Base-by-base conservation (phyloP, 2,888 invertebrate genomes). In the Trichopoda pennipes region DNA sequence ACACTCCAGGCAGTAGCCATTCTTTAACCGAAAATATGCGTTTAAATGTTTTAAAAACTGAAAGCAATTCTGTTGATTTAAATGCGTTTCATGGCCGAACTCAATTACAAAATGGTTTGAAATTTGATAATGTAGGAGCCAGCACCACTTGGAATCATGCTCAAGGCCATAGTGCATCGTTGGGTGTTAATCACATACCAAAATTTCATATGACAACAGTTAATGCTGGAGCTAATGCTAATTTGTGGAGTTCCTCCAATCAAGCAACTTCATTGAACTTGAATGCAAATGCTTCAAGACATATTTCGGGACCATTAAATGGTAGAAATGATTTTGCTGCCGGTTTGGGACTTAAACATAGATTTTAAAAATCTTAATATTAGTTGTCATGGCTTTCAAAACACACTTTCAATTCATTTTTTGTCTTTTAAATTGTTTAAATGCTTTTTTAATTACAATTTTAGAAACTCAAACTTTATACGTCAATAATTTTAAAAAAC, bases 61-160 rank as follows among this genome's bases (percentile, higher is more conserved):
- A 85, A 3, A 76, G 82, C 4, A 74, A 86, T 16, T 44, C 72
- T 0, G 1, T 90, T 0, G 87, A 87, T 72, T 86, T 88, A 2
- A 88, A 84, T 23, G 87, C 86, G 0, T 87, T 86, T 38, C 87
- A 88, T 63, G 38, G 38, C 38, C 10, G 12, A 38, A 38, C 38
- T 3, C 10, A 38, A 12, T 6, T 38, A 38, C 38, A 12, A 38
- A 38, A 38, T 38, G 86, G 85, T 38, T 85, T 86, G 7, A 85
- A 84, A 16, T 86, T 85, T n/a, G 87, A 88, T 81, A 86, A 85
- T 32, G 84, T 86, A n/a, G 89, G 88, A 0, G 88, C 85, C 3
- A 87, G 86, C 4, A 58, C 89, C 17, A 86, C 86, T 35, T 83
- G 88, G 81, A 85, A 10, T 35, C 3, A 35, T 12, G 12, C 38